Evolutionary conservation across 2,888 invertebrate species (phyloP).

Genomic region (Spisula subtruncata): DNA sequence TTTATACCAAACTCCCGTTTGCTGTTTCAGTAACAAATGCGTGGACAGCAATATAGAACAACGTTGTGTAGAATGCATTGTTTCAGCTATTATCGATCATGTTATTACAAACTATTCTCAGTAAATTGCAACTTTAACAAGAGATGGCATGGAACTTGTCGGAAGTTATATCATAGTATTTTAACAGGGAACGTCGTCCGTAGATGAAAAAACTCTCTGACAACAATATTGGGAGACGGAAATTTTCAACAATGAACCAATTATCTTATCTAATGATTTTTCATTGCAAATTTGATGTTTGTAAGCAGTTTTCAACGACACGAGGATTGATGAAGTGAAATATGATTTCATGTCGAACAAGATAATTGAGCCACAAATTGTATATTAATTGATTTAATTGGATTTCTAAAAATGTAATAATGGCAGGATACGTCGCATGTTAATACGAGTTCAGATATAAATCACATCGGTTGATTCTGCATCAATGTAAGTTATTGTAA

Average conservation of each 20-base stretch:
- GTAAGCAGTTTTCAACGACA: constrained; percentile 25
- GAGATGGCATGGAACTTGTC: background rate
- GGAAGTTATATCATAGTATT: background rate
- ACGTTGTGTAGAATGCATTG: too few species aligned
- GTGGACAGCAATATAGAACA: too few species aligned
- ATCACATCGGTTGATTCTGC: background rate
- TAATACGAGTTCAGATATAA: background rate
- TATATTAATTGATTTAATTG: constrained; percentile 10
- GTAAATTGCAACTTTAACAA: background rate
- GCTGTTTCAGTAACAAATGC: too few species aligned
- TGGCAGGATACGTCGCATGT: constrained; percentile 3
- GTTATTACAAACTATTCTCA: too few species aligned
- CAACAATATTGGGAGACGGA: background rate
- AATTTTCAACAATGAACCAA: constrained; percentile 22
- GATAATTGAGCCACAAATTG: constrained; percentile 29
- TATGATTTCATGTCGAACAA: constrained; percentile 22
- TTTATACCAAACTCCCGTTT: too few species aligned
- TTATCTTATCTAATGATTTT: constrained; percentile 5
- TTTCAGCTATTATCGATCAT: too few species aligned
- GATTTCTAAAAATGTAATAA: constrained; percentile 3
- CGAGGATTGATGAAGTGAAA: background rate
- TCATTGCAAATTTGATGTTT: constrained; percentile 20
- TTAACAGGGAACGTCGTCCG: background rate
- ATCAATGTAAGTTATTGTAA: background rate
- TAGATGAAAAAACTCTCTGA: background rate